Percentiles rank a stretch among this genome's conserved stretches.
phyloP scores from a whole-genome alignment of 2,888 invertebrate genomes.

The Rhimphoctona megacephalus region DNA sequence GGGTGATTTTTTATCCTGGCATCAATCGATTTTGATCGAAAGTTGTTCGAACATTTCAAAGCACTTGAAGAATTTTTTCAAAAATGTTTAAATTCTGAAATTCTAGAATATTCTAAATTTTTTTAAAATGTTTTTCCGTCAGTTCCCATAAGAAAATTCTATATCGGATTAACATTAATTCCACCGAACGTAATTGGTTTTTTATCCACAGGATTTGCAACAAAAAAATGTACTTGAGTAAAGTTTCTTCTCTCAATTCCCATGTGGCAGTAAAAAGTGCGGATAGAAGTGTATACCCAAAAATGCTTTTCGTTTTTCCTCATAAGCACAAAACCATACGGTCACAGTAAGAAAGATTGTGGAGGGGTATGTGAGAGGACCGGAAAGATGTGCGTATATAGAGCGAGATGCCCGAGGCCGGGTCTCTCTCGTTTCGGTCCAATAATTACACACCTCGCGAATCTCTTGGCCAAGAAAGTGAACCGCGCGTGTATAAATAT shows the following conservation, averaged over 20 bases:
- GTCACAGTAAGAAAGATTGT: slow-evolving; percentile 30
- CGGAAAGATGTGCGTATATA: slow-evolving; percentile 36
- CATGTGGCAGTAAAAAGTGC: neutral
- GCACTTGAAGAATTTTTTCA: neutral
- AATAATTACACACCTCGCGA: slow-evolving; percentile 67
- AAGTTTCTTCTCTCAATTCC: neutral
- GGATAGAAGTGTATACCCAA: neutral
- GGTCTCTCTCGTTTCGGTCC: slow-evolving; percentile 65
- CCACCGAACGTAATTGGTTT: neutral
- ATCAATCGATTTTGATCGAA: slow-evolving; percentile 23
- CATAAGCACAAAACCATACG: slow-evolving; percentile 1
- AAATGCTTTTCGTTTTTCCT: slow-evolving; percentile 47
- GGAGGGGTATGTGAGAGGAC: slow-evolving; percentile 19
- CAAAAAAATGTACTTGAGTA: neutral
- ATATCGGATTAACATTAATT: neutral
- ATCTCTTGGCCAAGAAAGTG: slow-evolving; percentile 42
- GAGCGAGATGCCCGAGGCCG: slow-evolving; percentile 58
- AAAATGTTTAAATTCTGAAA: neutral
- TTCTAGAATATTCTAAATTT: neutral
- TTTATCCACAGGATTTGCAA: neutral
- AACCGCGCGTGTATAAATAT: slow-evolving; percentile 34
- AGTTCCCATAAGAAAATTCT: neutral
- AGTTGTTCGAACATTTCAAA: neutral
- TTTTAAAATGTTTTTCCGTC: neutral
- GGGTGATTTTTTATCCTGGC: slow-evolving; percentile 24